A percentile compares a stretch with the other conserved stretches of the same genome.
Evolutionary conservation across 1,140 invertebrate genomes (phyloP).

Genomic region (Temnothorax curvispinosus): DNA sequence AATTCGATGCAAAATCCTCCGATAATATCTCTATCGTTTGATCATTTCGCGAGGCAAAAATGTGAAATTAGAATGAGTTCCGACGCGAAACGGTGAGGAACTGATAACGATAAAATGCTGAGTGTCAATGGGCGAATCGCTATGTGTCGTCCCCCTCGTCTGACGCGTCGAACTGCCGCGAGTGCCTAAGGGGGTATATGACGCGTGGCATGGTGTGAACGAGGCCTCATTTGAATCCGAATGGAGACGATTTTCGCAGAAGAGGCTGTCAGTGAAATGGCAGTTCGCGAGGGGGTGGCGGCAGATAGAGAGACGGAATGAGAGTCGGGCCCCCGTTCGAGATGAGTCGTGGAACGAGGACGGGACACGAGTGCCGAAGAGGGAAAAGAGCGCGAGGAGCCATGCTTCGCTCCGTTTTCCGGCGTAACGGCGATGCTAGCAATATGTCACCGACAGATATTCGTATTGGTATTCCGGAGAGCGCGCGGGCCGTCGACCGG

Average conservation of each 20-base stretch:
- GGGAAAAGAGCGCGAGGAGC: conserved; percentile 26
- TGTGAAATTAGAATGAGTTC: conserved; percentile 39
- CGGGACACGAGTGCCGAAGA: conserved; percentile 16
- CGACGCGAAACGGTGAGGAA: not conserved
- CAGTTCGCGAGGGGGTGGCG: conserved; percentile 56
- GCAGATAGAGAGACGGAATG: conserved; percentile 39
- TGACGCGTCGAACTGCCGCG: conserved; percentile 63
- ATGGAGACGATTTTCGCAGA: conserved; percentile 83
- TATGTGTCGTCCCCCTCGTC: conserved; percentile 52
- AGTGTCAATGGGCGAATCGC: conserved; percentile 66
- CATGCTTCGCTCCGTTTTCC: conserved; percentile 71
- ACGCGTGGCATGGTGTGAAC: conserved; percentile 81
- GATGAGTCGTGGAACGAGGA: conserved; percentile 9
- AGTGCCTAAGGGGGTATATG: conserved; percentile 79
- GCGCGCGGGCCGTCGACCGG: conserved; percentile 73
- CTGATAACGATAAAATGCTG: conserved; percentile 64
- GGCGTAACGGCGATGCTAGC: conserved; percentile 78
- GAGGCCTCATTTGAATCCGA: conserved; percentile 85
- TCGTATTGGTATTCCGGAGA: conserved; percentile 70
- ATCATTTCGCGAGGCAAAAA: conserved; percentile 33
- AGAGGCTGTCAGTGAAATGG: conserved; percentile 77
- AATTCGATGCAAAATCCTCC: not conserved
- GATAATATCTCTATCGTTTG: conserved; percentile 6
- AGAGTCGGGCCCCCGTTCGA: conserved; percentile 24
- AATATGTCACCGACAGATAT: conserved; percentile 83